Evolutionary conservation across 2,888 invertebrate species (phyloP).

Genomic region (Abrostola triplasia): DNA sequence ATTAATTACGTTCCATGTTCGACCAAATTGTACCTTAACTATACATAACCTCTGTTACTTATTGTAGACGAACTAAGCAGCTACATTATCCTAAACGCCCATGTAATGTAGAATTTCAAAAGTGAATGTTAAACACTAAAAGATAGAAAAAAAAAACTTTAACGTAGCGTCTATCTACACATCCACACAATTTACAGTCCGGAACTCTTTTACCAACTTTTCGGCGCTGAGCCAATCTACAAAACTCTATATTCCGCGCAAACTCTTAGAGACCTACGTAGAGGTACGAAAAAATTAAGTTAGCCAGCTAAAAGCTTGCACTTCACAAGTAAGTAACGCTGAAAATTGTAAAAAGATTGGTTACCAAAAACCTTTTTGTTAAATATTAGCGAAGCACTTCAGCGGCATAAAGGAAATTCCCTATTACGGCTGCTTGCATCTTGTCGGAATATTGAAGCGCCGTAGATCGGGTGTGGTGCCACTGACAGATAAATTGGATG

Average conservation of each 20-base stretch:
- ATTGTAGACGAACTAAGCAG: too few species aligned
- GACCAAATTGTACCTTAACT: too few species aligned
- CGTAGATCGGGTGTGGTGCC: conserved; percentile 38
- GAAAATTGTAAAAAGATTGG: conserved; percentile 59
- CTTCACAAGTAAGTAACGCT: conserved; percentile 49
- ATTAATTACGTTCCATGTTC: too few species aligned
- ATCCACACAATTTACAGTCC: too few species aligned
- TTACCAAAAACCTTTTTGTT: conserved; percentile 62
- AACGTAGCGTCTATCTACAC: too few species aligned
- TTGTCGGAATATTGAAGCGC: conserved; percentile 77
- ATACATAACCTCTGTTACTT: too few species aligned
- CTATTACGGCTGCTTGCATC: conserved; percentile 68
- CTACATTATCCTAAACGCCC: too few species aligned
- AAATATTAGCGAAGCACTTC: conserved; percentile 68
- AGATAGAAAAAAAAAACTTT: too few species aligned
- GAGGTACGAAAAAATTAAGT: conserved; percentile 37
- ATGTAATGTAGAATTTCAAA: too few species aligned
- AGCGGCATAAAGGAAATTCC: conserved; percentile 70
- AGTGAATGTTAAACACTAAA: too few species aligned
- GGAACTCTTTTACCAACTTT: neutral
- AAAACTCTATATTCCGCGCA: neutral
- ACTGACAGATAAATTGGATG: conserved; percentile 41
- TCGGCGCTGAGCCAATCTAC: neutral
- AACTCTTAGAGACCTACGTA: conserved; percentile 4
- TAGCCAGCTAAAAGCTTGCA: conserved; percentile 56